Evolutionary conservation across 2,888 invertebrate genomes (phyloP).

Genomic region (Phragmatobia fuliginosa): DNA sequence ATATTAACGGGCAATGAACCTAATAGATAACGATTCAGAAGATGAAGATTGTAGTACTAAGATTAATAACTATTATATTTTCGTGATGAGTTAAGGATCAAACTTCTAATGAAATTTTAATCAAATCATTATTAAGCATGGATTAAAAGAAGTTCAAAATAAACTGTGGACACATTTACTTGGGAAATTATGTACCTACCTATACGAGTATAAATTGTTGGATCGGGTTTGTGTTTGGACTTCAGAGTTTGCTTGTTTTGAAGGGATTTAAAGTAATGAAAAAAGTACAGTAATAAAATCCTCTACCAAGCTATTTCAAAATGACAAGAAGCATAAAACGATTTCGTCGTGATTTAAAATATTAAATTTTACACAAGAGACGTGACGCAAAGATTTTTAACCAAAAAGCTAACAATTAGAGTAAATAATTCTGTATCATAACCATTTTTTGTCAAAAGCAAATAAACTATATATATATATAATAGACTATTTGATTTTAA

Average conservation of each 20-base stretch:
- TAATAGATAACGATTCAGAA: not conserved
- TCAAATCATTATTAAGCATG: not conserved
- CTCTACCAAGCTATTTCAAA: not conserved
- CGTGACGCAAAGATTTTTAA: too few species aligned
- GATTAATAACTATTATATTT: not conserved
- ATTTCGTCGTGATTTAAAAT: too few species aligned
- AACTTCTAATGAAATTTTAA: not conserved
- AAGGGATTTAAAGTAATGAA: not conserved
- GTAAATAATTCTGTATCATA: too few species aligned
- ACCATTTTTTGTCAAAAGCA: too few species aligned
- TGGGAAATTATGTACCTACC: not conserved
- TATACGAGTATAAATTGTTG: not conserved
- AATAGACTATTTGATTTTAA: too few species aligned
- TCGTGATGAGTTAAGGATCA: not conserved
- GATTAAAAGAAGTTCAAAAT: not conserved
- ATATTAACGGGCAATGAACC: not conserved
- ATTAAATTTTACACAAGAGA: too few species aligned
- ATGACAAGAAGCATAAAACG: too few species aligned
- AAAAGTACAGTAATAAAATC: not conserved
- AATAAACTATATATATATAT: too few species aligned
- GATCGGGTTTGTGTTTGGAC: not conserved
- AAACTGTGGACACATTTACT: not conserved
- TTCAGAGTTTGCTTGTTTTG: not conserved
- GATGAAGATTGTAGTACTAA: not conserved
- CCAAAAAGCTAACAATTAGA: too few species aligned